Base-by-base conservation (phyloP, 2,113 vertebrate genomes). In the Rhinolophus ferrumequinum region DNA sequence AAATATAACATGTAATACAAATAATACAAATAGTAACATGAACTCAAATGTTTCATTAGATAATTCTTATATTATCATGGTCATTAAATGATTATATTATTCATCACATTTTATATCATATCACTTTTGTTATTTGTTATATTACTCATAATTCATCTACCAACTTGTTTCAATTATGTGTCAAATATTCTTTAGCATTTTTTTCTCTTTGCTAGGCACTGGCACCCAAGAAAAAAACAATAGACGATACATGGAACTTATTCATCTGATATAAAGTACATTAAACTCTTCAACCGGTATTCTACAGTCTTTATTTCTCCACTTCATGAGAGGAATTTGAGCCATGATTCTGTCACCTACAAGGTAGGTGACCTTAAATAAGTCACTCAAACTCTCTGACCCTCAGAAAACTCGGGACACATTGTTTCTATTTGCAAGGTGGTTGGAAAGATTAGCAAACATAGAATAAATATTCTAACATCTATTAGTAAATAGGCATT, bases 161-260 rank as follows among this genome's bases (percentile, higher is more conserved):
- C 79, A 6, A 82, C 84, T 87, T 93, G 18, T 44, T 94, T 87
- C 56, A 70, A 22, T 70, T 89, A 75, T 69, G 8, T 47, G 47
- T 67, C 30, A 88, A 84, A 62, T 72, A 73, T 35, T 88, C 26
- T 73, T 90, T 90, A 84, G 38, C 26, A 80, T 88, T 94, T 67
- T 88, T 94, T 67, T 72, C 10, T 91, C 41, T 88, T 96, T 84
- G 4, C 35, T 41, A 94, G 33, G 19, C 33, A 30, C 35, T 88
- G 67, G 50, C 26, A 50, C 26, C 16, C 47, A 95, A 94, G 80
- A 50, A 92, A 69, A 82, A 50, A 86, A 96, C 44, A 21, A 91
- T 41, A 67, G 19, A 69, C 2, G 70, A 88, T 41, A 72, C 8
- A 69, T 21, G 6, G 62, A 87, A 88, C 10, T 56, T 77, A 56